Percentiles rank a stretch among this genome's conserved stretches.
These are phyloP conservation scores for Isotomurus palustris DNA, from an alignment of 2,888 invertebrate genomes.

Conservation along the genomic window DNA sequence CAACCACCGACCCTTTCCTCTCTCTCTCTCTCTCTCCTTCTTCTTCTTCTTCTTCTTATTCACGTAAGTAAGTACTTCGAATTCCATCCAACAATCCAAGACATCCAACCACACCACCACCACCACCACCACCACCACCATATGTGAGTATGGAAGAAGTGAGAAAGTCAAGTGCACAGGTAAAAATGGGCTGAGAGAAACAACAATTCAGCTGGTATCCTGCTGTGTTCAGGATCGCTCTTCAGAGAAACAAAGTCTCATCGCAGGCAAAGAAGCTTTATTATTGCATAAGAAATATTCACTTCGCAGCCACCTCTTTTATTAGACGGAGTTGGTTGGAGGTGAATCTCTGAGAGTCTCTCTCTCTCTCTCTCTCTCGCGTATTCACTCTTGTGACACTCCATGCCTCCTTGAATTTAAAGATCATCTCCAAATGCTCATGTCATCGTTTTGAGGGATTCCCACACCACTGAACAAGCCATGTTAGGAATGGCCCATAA, in stretches of 20 bases:
- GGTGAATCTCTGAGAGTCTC: not conserved
- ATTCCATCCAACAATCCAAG: no score
- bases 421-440: slow-evolving; percentile 13
- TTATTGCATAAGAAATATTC: slow-evolving; percentile 6
- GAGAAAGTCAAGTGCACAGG: no score
- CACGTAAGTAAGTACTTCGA: no score
- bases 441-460: slow-evolving; percentile 11
- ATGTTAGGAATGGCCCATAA: slow-evolving; percentile 12
- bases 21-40: slow-evolving; percentile 10
- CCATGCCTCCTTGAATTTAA: slow-evolving; percentile 10
- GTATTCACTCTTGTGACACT: slow-evolving; percentile 12
- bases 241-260: slow-evolving; percentile 3
- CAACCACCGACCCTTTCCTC: slow-evolving; percentile 22
- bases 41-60: not conserved
- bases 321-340: not conserved
- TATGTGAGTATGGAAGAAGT: no score
- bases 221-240: not conserved
- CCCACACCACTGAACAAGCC: not conserved
- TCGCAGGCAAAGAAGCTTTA: not conserved
- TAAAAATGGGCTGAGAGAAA: no score
- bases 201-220: slow-evolving; percentile 3
- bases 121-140: no score
- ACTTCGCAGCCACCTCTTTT: slow-evolving; percentile 14
- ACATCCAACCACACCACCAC: no score
- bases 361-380: not conserved